Base-by-base conservation (phyloP, 2,888 invertebrate species). In the Crepidodera aurea region DNA sequence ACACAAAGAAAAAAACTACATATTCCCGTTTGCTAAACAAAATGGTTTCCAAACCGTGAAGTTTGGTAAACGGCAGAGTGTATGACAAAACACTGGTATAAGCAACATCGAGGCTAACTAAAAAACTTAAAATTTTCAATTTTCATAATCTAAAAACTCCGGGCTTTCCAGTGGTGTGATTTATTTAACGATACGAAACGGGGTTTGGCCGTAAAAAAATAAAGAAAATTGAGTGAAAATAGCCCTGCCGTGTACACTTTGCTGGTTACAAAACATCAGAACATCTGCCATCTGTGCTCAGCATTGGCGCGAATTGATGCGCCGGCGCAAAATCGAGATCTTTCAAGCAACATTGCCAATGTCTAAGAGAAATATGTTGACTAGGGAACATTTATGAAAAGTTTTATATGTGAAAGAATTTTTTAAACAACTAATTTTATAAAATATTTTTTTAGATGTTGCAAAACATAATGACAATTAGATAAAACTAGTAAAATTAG, bases 221-320 rank as follows among this genome's bases (percentile, higher is more conserved):
- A 60, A 60, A 64, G 58, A 66, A 77, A 73, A 71, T 71, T 56
- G 61, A 69, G 68, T 72, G 67, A 67, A 71, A 72, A 73, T 70
- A 69, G 70, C 63, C 71, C 69, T 73, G 71, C 75, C 77, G 75
- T 76, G 75, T 73, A 71, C 75, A 74, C 73, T 72, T 72, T 69
- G 67, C 69, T 73, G 75, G 78, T 79, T 80, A 80, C 79, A 80
- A 82, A 82, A 81, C 82, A 44, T 44, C 79, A 80, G 81, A 82
- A 81, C 82, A 82, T 82, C 81, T 81, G 81, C 81, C 80, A 81
- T 81, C 80, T 81, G 81, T 79, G 79, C 79, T 80, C 77, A 78
- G 79, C 79, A 78, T 81, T 81, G 81, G 82, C 82, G 82, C 81
- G 80, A 80, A 81, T 71, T 69, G 67, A 60, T 72, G 71, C 80